Conservation (phyloP, 30 jellyfish, hydroid and myxozoan genomes). For the Hydractinia symbiolongicarpus region DNA sequence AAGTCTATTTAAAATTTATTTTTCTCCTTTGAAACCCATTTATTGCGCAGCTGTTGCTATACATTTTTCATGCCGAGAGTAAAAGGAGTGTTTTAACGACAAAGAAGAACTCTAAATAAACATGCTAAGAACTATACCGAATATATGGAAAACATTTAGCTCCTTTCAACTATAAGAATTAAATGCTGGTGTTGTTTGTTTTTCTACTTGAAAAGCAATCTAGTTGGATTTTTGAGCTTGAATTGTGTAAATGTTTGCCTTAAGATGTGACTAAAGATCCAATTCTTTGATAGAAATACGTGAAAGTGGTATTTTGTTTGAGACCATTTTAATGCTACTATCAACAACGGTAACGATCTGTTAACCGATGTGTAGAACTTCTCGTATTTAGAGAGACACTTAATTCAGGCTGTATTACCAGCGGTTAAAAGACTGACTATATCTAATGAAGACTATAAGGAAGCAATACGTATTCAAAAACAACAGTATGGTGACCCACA, state of each 20-base stretch:
- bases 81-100: too few species aligned
- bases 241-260: too few species aligned
- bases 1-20: too few species aligned
- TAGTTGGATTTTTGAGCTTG: too few species aligned
- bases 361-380: background rate
- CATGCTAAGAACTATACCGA: background rate
- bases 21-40: too few species aligned
- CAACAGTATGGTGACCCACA: background rate
- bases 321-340: background rate
- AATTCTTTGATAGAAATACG: too few species aligned
- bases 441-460: constrained; percentile 2
- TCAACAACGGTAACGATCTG: background rate
- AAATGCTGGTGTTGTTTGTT: too few species aligned
- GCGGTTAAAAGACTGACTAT: background rate
- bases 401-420: background rate
- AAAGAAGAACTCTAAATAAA: background rate
- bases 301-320: too few species aligned
- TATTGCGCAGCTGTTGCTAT: too few species aligned
- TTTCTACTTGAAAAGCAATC: too few species aligned
- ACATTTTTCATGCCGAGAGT: background rate
- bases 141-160: background rate
- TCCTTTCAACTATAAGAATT: background rate
- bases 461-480: background rate
- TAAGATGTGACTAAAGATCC: too few species aligned
- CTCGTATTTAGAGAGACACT: background rate